Conservation (phyloP, 1,140 invertebrate species). For the Trichonephila inaurata region DNA sequence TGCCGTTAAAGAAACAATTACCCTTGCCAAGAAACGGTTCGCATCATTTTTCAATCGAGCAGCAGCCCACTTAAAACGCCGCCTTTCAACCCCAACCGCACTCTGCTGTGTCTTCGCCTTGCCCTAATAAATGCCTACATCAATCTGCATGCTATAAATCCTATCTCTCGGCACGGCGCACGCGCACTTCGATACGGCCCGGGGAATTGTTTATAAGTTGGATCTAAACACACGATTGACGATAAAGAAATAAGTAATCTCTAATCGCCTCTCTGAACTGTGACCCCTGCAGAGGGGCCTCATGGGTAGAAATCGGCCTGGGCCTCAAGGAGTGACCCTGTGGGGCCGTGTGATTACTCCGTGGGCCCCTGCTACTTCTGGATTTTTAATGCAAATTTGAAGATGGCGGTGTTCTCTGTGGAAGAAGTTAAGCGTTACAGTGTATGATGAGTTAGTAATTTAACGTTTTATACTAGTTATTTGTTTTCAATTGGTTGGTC, state of each 20-base stretch:
- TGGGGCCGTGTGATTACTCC: constrained; percentile 38
- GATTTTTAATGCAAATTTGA: neutral
- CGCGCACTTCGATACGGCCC: constrained; percentile 27
- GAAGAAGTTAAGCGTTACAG: neutral
- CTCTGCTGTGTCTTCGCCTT: constrained; percentile 41
- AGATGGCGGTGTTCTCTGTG: neutral
- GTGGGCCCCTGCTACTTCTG: constrained; percentile 30
- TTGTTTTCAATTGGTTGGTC: neutral
- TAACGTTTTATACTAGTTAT: neutral
- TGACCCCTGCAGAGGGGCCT: constrained; percentile 41
- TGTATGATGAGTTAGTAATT: neutral
- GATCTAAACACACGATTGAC: constrained; percentile 35
- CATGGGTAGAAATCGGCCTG: neutral
- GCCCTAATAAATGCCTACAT: constrained; percentile 56
- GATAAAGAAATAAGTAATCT: neutral
- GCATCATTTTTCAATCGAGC: constrained; percentile 70
- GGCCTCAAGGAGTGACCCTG: constrained; percentile 27
- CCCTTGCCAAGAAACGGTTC: constrained; percentile 15
- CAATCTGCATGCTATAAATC: constrained; percentile 67
- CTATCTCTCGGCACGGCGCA: constrained; percentile 59
- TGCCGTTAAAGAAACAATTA: constrained; percentile 60
- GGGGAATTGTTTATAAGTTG: constrained; percentile 35
- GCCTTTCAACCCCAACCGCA: constrained; percentile 47
- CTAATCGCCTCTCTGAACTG: constrained; percentile 50
- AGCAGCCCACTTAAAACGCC: constrained; percentile 47